Evolutionary conservation across 2,113 vertebrate genomes (phyloP).

Genomic region (Cyprinus carpio): DNA sequence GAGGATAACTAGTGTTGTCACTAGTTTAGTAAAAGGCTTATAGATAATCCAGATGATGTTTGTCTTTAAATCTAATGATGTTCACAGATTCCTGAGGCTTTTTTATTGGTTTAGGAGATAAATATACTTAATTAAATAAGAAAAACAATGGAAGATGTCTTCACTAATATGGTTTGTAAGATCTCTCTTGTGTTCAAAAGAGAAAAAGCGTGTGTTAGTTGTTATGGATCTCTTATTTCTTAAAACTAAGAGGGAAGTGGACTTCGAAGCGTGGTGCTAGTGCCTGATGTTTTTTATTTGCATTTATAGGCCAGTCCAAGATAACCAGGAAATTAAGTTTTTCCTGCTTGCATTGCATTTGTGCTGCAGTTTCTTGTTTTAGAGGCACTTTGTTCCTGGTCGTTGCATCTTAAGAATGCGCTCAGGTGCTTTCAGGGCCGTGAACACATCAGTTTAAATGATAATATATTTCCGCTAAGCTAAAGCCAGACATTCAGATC

Average conservation of each 20-base stretch:
- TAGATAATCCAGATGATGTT: background rate
- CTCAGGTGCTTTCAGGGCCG: background rate
- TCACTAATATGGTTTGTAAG: too few species aligned
- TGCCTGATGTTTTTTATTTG: background rate
- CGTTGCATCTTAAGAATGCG: background rate
- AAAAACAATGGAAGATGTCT: background rate
- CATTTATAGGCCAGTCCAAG: background rate
- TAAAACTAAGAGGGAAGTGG: background rate
- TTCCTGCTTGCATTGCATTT: background rate
- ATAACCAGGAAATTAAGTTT: background rate
- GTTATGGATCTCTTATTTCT: background rate
- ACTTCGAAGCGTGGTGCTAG: background rate
- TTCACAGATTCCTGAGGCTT: background rate
- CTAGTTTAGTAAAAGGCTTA: background rate
- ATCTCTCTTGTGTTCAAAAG: too few species aligned
- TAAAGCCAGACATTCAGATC: background rate
- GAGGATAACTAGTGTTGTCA: background rate
- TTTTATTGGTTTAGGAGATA: background rate
- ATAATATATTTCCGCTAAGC: background rate
- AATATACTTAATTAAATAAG: background rate
- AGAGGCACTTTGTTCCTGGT: background rate
- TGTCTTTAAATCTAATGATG: background rate
- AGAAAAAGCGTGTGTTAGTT: background rate
- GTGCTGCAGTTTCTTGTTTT: background rate
- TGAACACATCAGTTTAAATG: background rate